A percentile compares a stretch with the other conserved stretches of the same genome.
Conservation (phyloP, 1,140 invertebrate species). For the Potamilus streckersoni region DNA sequence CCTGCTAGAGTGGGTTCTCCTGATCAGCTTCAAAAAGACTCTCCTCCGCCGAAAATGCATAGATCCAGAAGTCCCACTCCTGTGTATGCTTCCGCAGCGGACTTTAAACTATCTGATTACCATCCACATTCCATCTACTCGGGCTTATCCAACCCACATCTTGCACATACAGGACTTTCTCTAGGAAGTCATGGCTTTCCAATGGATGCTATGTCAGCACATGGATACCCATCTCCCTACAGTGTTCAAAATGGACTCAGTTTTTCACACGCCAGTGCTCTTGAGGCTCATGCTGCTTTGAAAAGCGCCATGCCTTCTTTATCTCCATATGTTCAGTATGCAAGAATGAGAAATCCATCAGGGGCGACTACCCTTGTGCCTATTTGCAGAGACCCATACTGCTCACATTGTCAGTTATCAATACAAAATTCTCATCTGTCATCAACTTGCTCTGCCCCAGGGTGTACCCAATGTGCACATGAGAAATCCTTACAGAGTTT, state of each 20-base stretch:
- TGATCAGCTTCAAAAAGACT: constrained; percentile 45
- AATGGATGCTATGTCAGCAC: constrained; percentile 16
- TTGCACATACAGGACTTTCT: constrained; percentile 1
- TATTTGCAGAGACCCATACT: constrained; percentile 95
- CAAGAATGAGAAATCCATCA: constrained; percentile 88
- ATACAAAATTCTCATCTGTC: constrained; percentile 80
- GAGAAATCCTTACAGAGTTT: constrained; percentile 80
- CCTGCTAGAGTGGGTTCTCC: constrained; percentile 21
- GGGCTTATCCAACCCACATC: constrained; percentile 9
- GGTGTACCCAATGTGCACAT: constrained; percentile 95
- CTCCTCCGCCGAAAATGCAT: constrained; percentile 48
- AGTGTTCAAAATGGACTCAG: constrained; percentile 16
- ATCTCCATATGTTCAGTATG: constrained; percentile 79
- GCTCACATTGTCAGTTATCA: constrained; percentile 91
- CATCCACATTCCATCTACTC: constrained; percentile 23
- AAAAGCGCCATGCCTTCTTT: constrained; percentile 47
- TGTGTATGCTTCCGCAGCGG: too few species aligned
- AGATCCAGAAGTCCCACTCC: background rate
- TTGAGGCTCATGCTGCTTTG: constrained; percentile 41
- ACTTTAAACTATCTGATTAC: background rate
- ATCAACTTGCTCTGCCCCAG: constrained; percentile 84
- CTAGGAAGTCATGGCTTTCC: background rate
- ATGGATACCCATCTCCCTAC: constrained; percentile 19
- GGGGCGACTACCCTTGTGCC: constrained; percentile 90
- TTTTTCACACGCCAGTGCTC: constrained; percentile 69